Conservation (phyloP, 2,113 vertebrate genomes). For the Percina caprodes region DNA sequence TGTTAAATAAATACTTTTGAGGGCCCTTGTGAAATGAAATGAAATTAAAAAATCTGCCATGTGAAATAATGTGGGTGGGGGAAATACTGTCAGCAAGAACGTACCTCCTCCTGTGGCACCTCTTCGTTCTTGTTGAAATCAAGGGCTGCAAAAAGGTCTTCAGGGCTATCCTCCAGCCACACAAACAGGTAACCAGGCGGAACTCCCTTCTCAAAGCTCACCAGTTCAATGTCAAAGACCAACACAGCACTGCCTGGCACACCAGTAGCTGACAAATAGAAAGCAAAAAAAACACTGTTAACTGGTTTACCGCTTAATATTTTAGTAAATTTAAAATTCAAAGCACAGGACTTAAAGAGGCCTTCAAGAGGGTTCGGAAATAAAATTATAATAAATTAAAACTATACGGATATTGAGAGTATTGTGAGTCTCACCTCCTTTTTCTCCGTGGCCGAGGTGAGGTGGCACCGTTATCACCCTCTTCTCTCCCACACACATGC, state of each 20-base stretch:
- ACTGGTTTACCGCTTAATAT: neutral
- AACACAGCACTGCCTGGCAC: slow-evolving; percentile 95
- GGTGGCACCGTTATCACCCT: slow-evolving; percentile 90
- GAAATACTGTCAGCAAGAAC: neutral
- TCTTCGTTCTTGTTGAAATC: slow-evolving; percentile 90
- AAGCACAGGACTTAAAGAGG: neutral
- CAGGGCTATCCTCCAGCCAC: slow-evolving; percentile 89
- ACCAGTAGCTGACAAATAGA: slow-evolving; percentile 82
- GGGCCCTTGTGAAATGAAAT: too few relatives aligned
- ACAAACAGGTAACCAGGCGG: slow-evolving; percentile 95
- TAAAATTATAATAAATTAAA: neutral
- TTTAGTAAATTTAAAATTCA: neutral
- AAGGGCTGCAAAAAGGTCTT: slow-evolving; percentile 87
- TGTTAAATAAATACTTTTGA: neutral
- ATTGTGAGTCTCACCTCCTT: slow-evolving; percentile 86
- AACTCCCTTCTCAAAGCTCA: slow-evolving; percentile 90
- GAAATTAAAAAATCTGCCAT: neutral
- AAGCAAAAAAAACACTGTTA: neutral
- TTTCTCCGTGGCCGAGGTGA: slow-evolving; percentile 93
- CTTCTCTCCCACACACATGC: slow-evolving; percentile 93
- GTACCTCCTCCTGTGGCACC: slow-evolving; percentile 89
- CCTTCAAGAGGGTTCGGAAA: neutral
- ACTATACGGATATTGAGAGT: neutral
- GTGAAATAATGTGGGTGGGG: neutral
- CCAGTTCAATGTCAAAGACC: slow-evolving; percentile 91